Evolutionary conservation across 2,797 vertebrate species (phyloP).

Genomic region (Arctocebus calabarensis): DNA sequence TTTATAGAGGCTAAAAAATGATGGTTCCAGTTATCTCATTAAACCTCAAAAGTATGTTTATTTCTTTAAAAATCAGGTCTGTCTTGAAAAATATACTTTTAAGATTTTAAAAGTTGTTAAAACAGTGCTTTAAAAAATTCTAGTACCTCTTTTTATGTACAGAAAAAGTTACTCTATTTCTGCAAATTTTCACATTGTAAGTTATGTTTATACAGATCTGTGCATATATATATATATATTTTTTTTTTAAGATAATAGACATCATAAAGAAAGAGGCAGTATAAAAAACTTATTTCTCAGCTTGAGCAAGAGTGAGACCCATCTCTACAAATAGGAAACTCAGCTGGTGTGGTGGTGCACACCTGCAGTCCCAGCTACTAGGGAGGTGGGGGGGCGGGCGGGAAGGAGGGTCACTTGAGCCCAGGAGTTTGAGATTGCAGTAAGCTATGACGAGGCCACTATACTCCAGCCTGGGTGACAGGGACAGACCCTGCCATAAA

Average conservation of each 20-base stretch:
- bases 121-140: conserved; percentile 5
- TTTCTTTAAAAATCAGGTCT: conserved; percentile 79
- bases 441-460: background rate
- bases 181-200: conserved; percentile 47
- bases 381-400: background rate
- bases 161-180: background rate
- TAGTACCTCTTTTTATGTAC: background rate
- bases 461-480: background rate
- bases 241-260: conserved; percentile 40
- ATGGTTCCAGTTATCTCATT: conserved; percentile 86
- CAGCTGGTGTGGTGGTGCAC: background rate
- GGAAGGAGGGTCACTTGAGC: background rate
- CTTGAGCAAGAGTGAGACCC: background rate
- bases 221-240: background rate
- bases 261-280: conserved; percentile 47
- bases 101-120: conserved; percentile 55
- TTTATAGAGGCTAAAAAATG: conserved; percentile 87
- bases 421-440: background rate
- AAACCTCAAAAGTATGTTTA: conserved; percentile 83
- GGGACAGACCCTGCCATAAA: background rate
- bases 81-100: conserved; percentile 73
- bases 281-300: background rate
- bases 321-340: background rate
- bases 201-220: background rate
- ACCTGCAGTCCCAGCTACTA: background rate